Evolutionary conservation across 2,797 vertebrate species (phyloP).

Genomic region (Megalops cyprinoides): DNA sequence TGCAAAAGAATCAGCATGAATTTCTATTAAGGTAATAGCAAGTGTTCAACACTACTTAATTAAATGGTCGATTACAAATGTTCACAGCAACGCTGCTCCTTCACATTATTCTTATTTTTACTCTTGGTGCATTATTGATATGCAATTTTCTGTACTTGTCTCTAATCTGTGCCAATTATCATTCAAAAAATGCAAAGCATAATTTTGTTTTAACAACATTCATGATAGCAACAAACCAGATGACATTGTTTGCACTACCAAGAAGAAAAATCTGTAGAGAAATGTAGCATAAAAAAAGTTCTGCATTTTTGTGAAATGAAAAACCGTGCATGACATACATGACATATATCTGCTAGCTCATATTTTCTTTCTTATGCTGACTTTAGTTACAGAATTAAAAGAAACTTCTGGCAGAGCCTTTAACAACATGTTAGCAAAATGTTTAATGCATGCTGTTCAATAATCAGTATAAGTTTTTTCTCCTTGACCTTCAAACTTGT

Average conservation of each 20-base stretch:
- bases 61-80: not conserved
- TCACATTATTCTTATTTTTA: not conserved
- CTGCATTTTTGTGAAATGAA: too few relatives aligned
- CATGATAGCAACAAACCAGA: not conserved
- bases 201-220: conserved; percentile 5
- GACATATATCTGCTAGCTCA: too few relatives aligned
- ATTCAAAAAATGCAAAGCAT: not conserved
- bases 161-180: not conserved
- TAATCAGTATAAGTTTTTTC: not conserved
- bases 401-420: too few relatives aligned
- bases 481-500: not conserved
- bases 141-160: not conserved
- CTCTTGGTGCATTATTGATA: not conserved
- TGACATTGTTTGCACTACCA: too few relatives aligned
- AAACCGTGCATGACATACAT: too few relatives aligned
- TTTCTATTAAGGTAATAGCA: not conserved
- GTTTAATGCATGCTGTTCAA: not conserved
- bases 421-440: too few relatives aligned
- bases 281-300: too few relatives aligned
- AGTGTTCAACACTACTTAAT: not conserved
- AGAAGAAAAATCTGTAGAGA: too few relatives aligned
- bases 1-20: not conserved
- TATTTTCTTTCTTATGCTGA: too few relatives aligned
- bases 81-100: not conserved
- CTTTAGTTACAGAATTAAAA: too few relatives aligned